phyloP scores from a whole-genome alignment of 2,888 invertebrate species.

The Nemoura dubitans region DNA sequence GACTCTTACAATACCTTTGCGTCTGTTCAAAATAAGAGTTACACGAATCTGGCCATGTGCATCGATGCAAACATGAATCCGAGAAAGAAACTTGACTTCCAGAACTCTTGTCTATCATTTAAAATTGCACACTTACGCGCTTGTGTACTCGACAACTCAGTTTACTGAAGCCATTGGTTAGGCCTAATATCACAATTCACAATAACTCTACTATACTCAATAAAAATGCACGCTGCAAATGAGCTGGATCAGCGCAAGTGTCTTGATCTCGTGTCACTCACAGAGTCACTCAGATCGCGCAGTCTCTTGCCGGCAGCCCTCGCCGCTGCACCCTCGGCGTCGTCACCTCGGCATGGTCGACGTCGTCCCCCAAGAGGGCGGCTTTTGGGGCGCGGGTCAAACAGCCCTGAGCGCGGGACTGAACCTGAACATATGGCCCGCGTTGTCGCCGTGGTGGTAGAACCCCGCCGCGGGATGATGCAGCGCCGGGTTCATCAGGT shows the following conservation, averaged over 20 bases:
- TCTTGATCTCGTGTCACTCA: not conserved
- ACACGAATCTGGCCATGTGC: not conserved
- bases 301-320: not conserved
- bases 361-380: not conserved
- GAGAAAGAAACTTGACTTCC: slow-evolving; percentile 7
- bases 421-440: slow-evolving; percentile 46
- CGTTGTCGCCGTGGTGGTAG: slow-evolving; percentile 32
- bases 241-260: not conserved
- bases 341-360: slow-evolving; percentile 21
- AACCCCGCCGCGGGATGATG: slow-evolving; percentile 34
- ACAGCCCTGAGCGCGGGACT: slow-evolving; percentile 49
- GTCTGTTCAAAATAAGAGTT: not conserved
- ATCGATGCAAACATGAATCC: not conserved
- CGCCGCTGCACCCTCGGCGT: not conserved
- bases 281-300: not conserved
- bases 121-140: not conserved
- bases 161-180: not conserved
- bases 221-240: not conserved
- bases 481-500: slow-evolving; percentile 44
- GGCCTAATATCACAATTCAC: slow-evolving; percentile 4
- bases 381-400: slow-evolving; percentile 45
- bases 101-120: not conserved
- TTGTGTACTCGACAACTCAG: not conserved
- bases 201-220: not conserved
- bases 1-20: not conserved